These are phyloP conservation scores for Gorsachius magnificus DNA, from an alignment of 2,797 vertebrate species.

Conservation along the genomic window DNA sequence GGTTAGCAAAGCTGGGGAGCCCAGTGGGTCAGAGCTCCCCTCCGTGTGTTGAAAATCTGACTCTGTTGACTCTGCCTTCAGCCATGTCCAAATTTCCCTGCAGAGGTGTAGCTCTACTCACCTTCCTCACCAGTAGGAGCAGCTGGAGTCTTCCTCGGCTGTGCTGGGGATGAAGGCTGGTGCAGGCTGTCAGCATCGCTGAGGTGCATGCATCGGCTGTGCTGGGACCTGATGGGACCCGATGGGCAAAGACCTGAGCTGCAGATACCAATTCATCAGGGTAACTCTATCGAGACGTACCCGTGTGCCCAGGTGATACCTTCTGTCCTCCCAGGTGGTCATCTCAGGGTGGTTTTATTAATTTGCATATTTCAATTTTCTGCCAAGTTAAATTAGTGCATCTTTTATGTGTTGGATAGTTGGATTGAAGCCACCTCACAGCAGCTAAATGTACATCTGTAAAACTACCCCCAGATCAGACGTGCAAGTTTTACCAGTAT, in stretches of 20 bases:
- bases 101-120: rapidly evolving
- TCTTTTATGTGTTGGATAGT: rapidly evolving
- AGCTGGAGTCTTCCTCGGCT: background rate
- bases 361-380: background rate
- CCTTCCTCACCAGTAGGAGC: background rate
- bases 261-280: background rate
- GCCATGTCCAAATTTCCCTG: background rate
- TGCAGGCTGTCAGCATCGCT: background rate
- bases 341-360: rapidly evolving
- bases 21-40: background rate
- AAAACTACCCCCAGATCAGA: background rate
- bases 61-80: background rate
- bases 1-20: background rate
- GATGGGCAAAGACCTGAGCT: background rate
- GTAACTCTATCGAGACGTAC: background rate
- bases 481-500: background rate
- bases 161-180: background rate
- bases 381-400: background rate
- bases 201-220: rapidly evolving
- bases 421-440: background rate
- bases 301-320: background rate
- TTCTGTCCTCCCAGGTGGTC: background rate
- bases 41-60: rapidly evolving
- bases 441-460: background rate
- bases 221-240: background rate